A percentile compares a stretch with the other conserved stretches of the same genome.
phyloP scores from a whole-genome alignment of 2,888 invertebrate genomes.

The Eupithecia insigniata region DNA sequence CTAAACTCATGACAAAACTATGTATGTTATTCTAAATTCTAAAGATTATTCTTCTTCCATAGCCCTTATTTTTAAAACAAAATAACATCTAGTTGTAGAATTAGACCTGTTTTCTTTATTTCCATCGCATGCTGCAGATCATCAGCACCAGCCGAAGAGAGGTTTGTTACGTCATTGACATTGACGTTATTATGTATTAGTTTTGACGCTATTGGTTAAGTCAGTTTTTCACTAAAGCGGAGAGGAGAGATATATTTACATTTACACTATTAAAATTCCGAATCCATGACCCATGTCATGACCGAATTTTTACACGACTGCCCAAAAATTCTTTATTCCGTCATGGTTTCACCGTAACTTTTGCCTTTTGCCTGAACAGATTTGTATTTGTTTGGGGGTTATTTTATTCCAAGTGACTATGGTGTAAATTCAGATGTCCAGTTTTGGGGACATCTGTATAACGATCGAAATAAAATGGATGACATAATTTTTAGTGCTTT shows the following conservation, averaged over 20 bases:
- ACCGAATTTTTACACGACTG: background rate
- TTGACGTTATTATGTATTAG: background rate
- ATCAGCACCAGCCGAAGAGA: constrained; percentile 72
- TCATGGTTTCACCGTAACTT: too few relatives aligned
- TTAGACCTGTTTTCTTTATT: constrained; percentile 59
- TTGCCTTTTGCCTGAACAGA: too few relatives aligned
- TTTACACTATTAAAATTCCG: background rate
- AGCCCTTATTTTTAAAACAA: too few relatives aligned
- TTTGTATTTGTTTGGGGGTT: too few relatives aligned
- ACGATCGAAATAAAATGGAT: too few relatives aligned
- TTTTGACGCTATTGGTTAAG: background rate
- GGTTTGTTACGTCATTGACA: constrained; percentile 51
- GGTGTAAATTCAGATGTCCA: too few relatives aligned
- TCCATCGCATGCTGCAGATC: constrained; percentile 75
- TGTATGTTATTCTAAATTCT: too few relatives aligned
- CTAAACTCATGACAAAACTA: too few relatives aligned
- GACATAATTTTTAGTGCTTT: too few relatives aligned
- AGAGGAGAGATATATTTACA: background rate
- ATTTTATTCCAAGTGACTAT: too few relatives aligned
- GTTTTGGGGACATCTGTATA: too few relatives aligned
- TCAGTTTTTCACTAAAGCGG: background rate
- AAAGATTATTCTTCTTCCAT: too few relatives aligned
- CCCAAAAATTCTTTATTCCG: background rate
- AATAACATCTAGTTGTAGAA: constrained; percentile 55
- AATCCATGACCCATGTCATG: background rate